Percentiles rank a stretch among this genome's conserved stretches.
Conservation (phyloP, 1,140 invertebrate species). For the Drosophila tristis region DNA sequence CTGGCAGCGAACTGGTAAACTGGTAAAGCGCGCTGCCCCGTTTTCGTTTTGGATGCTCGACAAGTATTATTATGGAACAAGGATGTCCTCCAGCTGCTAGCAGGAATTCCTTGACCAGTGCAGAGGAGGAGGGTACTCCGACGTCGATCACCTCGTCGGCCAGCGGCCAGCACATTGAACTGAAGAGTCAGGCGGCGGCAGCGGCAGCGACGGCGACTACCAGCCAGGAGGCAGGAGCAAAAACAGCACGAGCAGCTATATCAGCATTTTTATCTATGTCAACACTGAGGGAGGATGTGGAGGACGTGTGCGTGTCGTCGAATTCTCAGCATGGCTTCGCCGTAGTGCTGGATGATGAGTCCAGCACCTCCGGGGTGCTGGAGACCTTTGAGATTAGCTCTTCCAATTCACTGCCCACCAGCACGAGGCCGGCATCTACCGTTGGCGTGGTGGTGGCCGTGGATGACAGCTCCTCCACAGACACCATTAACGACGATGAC, state of each 20-base stretch:
- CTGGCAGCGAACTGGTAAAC: not conserved
- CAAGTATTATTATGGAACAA: conserved; percentile 79
- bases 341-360: conserved; percentile 80
- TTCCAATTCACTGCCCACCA: conserved; percentile 74
- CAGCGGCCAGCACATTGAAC: conserved; percentile 20
- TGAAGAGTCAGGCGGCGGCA: not conserved
- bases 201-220: conserved; percentile 43
- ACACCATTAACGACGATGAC: conserved; percentile 55
- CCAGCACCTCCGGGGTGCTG: conserved; percentile 69
- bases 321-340: conserved; percentile 78
- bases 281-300: conserved; percentile 72
- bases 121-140: conserved; percentile 47
- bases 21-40: conserved; percentile 24
- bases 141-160: conserved; percentile 16
- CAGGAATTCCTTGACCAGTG: conserved; percentile 50
- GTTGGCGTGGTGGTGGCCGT: conserved; percentile 66
- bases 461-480: conserved; percentile 75
- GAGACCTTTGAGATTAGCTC: conserved; percentile 78
- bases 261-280: conserved; percentile 70
- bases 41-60: conserved; percentile 35
- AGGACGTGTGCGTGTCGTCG: conserved; percentile 69
- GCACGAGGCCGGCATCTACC: conserved; percentile 45
- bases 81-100: conserved; percentile 71
- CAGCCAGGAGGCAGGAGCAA: conserved; percentile 43
- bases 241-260: conserved; percentile 14